These are phyloP conservation scores for Struthio camelus DNA, from an alignment of 2,113 vertebrate genomes.

Conservation along the genomic window DNA sequence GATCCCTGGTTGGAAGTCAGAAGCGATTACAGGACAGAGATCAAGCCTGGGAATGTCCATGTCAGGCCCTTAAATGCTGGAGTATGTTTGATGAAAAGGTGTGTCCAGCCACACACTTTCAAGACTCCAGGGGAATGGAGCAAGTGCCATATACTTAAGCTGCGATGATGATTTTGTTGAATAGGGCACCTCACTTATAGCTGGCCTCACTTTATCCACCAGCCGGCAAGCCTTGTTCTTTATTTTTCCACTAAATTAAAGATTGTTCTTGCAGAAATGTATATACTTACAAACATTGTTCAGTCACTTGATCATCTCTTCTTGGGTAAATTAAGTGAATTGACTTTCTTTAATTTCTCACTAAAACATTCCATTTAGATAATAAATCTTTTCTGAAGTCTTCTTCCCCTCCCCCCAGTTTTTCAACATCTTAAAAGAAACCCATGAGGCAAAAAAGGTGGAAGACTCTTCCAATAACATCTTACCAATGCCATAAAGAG, in stretches of 20 bases:
- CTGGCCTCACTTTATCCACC: background rate
- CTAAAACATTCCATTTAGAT: constrained; percentile 22
- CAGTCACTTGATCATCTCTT: constrained; percentile 32
- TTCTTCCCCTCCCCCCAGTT: too few species aligned
- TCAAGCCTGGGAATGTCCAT: background rate
- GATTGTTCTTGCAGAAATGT: constrained; percentile 23
- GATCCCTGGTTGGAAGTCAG: background rate
- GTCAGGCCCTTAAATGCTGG: background rate
- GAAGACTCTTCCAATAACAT: background rate
- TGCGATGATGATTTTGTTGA: background rate
- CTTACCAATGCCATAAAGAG: background rate
- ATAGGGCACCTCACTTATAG: background rate
- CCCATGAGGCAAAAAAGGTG: constrained; percentile 4
- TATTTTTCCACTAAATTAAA: constrained; percentile 52
- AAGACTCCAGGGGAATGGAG: background rate
- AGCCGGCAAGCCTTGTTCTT: constrained; percentile 11
- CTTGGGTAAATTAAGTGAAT: constrained; percentile 40
- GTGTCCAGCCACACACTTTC: background rate
- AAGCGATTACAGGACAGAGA: background rate
- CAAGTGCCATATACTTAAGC: background rate
- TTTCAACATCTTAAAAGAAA: constrained; percentile 6
- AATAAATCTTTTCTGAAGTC: background rate
- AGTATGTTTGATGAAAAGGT: background rate
- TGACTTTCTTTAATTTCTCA: constrained; percentile 15
- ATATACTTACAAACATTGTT: constrained; percentile 19